Evolutionary conservation across 2,888 invertebrate genomes (phyloP), one percentile per base, ranked within the genome.

Genomic region (Perithous albicinctus): DNA sequence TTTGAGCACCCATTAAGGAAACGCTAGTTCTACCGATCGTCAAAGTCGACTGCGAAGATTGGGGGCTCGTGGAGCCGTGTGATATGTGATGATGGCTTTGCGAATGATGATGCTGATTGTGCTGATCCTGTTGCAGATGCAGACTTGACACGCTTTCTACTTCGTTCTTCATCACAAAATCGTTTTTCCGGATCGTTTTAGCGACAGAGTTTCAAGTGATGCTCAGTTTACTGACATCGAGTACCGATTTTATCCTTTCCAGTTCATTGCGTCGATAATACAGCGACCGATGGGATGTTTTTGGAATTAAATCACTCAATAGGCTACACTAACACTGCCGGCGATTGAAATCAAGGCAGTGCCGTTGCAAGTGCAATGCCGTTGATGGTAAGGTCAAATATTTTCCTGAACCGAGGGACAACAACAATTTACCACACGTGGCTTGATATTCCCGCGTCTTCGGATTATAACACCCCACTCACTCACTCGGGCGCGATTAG

Each of bases 121-220:
- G 74, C 8, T 82, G 78, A n/a, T 86, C 85, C 46, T 83, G 82
- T 66, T 88, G 89, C 18, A 86, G 51, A 7, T 87, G 84, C 10
- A 88, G 67, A 41, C 82, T 78, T 2, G 84, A 54, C 6, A 8
- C 51, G 23, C 84, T 72, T 2, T 91, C 91, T 8, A 88, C 84
- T 54, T 91, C 91, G 88, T 90, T 91, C 81, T 92, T 92, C 92
- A 92, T 92, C 54, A 74, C 79, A 10, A 23, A 12, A 26, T 12
- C 54, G 0, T 20, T 10, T 1, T 20, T 20, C 10, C 35, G 23
- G 38, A n/a, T 12, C 54, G 15, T 35, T 59, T 59, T 8, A 41
- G 5, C 63, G 41, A n/a, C 6, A 29, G 10, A 10, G 23, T 54
- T 26, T 1, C 20, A 10, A 18, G 12, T 2, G 0, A 12, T 12